A percentile compares a stretch with the other conserved stretches of the same genome.
Conservation (phyloP, 1,140 invertebrate genomes). For the Rhopalosiphum padi region DNA sequence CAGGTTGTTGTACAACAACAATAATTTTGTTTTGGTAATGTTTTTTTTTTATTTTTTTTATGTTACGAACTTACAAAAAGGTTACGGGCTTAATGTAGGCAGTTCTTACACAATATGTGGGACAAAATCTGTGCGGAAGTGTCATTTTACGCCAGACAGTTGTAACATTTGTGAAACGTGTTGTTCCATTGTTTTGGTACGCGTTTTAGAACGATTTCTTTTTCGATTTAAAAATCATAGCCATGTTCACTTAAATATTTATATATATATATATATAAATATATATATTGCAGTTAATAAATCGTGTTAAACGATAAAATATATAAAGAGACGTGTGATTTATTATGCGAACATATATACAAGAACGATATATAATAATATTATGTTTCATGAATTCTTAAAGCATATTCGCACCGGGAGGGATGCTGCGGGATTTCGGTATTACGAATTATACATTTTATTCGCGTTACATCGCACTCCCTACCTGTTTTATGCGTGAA, state of each 20-base stretch:
- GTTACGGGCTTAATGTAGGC: neutral
- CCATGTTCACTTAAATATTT: neutral
- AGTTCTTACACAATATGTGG: neutral
- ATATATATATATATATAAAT: too few relatives aligned
- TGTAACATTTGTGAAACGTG: neutral
- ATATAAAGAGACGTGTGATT: slow-evolving; percentile 4
- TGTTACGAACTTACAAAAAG: neutral
- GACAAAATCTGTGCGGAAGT: neutral
- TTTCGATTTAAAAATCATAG: slow-evolving; percentile 15
- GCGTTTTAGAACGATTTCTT: neutral
- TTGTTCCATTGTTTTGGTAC: neutral
- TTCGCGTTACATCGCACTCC: neutral
- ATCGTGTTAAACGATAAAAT: slow-evolving; percentile 14
- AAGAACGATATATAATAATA: neutral
- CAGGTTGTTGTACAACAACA: neutral
- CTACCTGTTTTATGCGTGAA: neutral
- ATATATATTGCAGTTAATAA: neutral
- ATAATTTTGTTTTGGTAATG: neutral
- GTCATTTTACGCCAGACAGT: slow-evolving; percentile 19
- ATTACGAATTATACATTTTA: slow-evolving; percentile 12
- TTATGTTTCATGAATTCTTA: slow-evolving; percentile 11
- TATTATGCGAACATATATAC: neutral
- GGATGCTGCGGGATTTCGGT: neutral
- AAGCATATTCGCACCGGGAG: neutral
- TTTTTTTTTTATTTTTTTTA: neutral